phyloP scores from a whole-genome alignment of 2,888 invertebrate genomes.

The Poecilobothrus nobilitatus region DNA sequence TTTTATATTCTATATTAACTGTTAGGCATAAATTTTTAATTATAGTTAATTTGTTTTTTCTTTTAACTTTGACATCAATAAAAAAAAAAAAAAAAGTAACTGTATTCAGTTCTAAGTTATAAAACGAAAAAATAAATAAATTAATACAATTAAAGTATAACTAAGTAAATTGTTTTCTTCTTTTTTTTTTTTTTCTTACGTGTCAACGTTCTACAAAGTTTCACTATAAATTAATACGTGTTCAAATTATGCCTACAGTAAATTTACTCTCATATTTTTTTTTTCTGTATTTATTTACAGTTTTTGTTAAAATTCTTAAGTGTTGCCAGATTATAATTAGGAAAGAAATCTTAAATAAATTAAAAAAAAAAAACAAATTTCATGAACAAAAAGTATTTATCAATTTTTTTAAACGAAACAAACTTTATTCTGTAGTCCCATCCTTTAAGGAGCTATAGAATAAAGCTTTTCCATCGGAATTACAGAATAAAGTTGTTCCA shows the following conservation, averaged over 20 bases:
- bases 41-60: not conserved
- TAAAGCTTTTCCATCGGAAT: no score
- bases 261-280: not conserved
- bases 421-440: no score
- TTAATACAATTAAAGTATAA: not conserved
- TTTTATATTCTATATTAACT: no score
- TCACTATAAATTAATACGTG: no score
- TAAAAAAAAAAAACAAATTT: no score
- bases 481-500: no score
- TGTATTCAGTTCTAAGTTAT: not conserved
- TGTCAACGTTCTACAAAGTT: not conserved
- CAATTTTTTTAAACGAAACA: no score
- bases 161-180: not conserved
- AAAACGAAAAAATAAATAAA: not conserved
- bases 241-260: not conserved
- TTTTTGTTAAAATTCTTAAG: no score
- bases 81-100: not conserved
- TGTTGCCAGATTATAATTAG: no score
- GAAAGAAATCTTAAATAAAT: no score
- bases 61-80: not conserved
- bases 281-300: not conserved
- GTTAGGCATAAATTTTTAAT: not conserved
- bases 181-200: not conserved
- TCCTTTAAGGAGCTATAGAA: no score
- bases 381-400: no score